phyloP scores from a whole-genome alignment of 2,113 vertebrate genomes.

The Capreolus pygargus region DNA sequence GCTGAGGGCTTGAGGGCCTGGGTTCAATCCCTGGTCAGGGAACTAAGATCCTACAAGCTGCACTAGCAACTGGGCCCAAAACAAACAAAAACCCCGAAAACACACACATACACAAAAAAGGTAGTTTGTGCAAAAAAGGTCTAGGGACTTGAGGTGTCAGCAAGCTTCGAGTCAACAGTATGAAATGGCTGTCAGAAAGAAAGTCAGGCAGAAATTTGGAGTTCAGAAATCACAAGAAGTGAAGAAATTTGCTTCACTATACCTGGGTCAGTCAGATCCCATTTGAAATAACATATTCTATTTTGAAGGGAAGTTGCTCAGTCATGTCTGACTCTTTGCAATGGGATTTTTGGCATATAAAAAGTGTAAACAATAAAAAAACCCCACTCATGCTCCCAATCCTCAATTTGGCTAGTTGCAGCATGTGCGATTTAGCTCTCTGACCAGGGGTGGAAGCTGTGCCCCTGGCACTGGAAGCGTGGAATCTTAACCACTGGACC shows the following conservation, averaged over 20 bases:
- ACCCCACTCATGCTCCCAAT: background rate
- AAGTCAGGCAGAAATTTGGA: constrained; percentile 22
- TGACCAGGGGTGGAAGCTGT: background rate
- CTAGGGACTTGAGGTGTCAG: background rate
- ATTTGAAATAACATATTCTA: background rate
- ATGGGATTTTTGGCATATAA: background rate
- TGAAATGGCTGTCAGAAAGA: background rate
- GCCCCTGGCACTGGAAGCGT: background rate
- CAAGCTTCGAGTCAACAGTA: background rate
- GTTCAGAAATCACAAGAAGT: background rate
- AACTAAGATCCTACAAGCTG: background rate
- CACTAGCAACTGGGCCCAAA: background rate
- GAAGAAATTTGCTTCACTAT: background rate
- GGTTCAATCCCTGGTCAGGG: background rate
- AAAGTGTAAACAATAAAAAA: background rate
- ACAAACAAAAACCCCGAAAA: background rate
- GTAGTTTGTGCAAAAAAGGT: background rate
- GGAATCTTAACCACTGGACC: background rate
- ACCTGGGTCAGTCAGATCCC: background rate
- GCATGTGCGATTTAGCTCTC: background rate
- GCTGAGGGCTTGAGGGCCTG: background rate
- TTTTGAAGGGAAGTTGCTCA: background rate
- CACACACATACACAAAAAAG: background rate
- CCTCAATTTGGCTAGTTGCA: background rate
- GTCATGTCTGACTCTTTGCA: too few species aligned